Evolutionary conservation across 2,888 invertebrate genomes (phyloP).

Genomic region (Cybosia mesomella): DNA sequence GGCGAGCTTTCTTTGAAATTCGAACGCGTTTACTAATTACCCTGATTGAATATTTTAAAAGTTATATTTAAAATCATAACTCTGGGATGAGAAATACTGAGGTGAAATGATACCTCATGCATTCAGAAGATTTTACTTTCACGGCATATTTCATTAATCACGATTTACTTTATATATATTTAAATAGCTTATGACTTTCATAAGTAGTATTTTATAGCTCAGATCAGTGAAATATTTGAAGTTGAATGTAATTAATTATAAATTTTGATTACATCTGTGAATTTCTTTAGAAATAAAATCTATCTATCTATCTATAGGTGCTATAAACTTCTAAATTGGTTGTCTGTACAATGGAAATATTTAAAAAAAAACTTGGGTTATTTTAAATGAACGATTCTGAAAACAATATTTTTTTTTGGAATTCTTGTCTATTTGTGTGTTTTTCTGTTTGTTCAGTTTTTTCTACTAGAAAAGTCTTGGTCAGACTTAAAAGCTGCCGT

Average conservation of each 20-base stretch:
- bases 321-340: too few species aligned
- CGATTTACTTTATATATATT: constrained; percentile 5
- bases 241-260: not conserved
- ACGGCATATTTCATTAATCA: constrained; percentile 1
- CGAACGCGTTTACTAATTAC: constrained; percentile 62
- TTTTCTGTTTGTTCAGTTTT: too few species aligned
- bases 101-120: not conserved
- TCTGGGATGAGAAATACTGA: not conserved
- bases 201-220: not conserved
- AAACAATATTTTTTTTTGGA: too few species aligned
- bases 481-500: too few species aligned
- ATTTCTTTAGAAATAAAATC: not conserved
- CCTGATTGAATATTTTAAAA: constrained; percentile 28
- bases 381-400: too few species aligned
- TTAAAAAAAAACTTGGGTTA: too few species aligned
- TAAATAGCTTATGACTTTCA: not conserved
- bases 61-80: constrained; percentile 17
- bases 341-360: too few species aligned
- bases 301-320: too few species aligned
- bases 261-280: not conserved
- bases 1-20: constrained; percentile 69
- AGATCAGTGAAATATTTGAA: constrained; percentile 13
- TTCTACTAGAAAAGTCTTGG: too few species aligned
- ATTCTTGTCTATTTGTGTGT: too few species aligned
- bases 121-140: not conserved